Conservation (phyloP, 30 jellyfish, hydroid and myxozoan genomes). For the Aurelia coerulea region DNA sequence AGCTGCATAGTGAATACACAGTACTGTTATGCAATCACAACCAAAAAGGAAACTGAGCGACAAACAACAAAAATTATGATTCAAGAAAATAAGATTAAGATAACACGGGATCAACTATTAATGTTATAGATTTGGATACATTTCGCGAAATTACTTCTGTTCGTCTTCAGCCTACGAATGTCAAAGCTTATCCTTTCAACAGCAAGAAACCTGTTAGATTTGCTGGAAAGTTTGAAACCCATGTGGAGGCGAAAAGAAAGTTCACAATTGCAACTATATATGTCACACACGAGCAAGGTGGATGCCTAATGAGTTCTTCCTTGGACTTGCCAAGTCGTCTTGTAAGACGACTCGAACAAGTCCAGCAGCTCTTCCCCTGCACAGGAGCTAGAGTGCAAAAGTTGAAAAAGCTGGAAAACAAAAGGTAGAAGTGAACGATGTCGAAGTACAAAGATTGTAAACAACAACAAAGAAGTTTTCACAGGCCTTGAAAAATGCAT, state of each 20-base stretch:
- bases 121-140: constrained; percentile 15
- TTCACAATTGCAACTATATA: not conserved
- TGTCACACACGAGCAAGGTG: not conserved
- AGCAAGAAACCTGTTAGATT: constrained; percentile 2
- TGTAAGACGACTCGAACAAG: not conserved
- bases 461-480: not conserved
- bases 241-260: not conserved
- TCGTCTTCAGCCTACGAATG: not conserved
- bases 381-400: too few relatives aligned
- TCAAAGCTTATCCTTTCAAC: constrained; percentile 26
- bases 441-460: not conserved
- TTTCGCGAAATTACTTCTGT: not conserved
- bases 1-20: too few relatives aligned
- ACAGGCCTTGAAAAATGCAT: constrained; percentile 40
- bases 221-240: constrained; percentile 5
- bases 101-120: constrained; percentile 31
- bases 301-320: not conserved
- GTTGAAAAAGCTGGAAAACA: too few relatives aligned
- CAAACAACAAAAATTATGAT: not conserved
- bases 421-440: not conserved
- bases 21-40: too few relatives aligned
- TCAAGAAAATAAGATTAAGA: not conserved
- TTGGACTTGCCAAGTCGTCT: not conserved
- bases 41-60: not conserved
- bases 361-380: too few relatives aligned